phyloP scores from a whole-genome alignment of 1,140 invertebrate species.

The Polyergus mexicanus region DNA sequence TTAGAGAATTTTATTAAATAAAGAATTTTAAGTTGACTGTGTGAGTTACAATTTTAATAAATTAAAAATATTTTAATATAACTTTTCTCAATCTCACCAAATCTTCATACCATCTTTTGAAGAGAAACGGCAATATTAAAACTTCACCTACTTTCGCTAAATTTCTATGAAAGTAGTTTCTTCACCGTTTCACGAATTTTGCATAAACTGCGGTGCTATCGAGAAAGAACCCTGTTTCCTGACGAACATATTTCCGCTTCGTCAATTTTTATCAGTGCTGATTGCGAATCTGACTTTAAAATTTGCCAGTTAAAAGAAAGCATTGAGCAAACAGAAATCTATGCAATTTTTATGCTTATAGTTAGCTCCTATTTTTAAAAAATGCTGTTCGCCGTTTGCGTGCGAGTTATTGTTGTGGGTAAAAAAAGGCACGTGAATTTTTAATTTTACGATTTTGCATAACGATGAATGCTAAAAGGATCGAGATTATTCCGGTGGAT shows the following conservation, averaged over 20 bases:
- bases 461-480: neutral
- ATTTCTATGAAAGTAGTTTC: conserved; percentile 32
- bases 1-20: neutral
- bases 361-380: neutral
- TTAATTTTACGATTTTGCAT: conserved; percentile 52
- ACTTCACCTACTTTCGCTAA: conserved; percentile 22
- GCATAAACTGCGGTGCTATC: conserved; percentile 10
- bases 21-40: conserved; percentile 4
- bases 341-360: conserved; percentile 37
- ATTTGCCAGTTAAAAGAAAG: conserved; percentile 25
- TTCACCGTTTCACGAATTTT: conserved; percentile 26
- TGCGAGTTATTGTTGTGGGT: conserved; percentile 32
- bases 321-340: conserved; percentile 45
- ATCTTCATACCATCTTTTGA: neutral
- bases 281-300: conserved; percentile 59
- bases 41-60: neutral
- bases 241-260: conserved; percentile 50
- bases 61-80: conserved; percentile 11
- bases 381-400: conserved; percentile 2
- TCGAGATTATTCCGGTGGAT: conserved; percentile 25
- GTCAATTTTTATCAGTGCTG: conserved; percentile 29
- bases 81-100: neutral
- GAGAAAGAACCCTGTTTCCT: neutral
- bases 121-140: conserved; percentile 3
- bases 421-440: conserved; percentile 29